Conservation (phyloP, 2,113 vertebrate genomes). For the Machaerirhynchus nigripectus region DNA sequence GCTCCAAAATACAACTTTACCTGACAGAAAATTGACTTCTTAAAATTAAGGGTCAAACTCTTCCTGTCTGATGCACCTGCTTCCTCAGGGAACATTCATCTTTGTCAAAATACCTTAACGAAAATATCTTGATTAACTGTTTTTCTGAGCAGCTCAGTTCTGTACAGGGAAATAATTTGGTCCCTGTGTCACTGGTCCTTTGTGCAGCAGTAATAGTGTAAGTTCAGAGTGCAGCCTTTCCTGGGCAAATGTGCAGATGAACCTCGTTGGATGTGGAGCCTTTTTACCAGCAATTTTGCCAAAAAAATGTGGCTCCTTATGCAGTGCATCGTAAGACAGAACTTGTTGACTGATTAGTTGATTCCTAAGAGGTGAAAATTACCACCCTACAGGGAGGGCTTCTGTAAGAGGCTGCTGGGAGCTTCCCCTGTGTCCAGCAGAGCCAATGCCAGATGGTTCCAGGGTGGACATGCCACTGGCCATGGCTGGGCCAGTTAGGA, state of each 20-base stretch:
- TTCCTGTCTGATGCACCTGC: background rate
- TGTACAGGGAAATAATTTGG: background rate
- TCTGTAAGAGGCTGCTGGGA: background rate
- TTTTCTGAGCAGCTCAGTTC: background rate
- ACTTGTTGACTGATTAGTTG: background rate
- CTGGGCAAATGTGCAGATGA: background rate
- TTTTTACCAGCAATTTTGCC: background rate
- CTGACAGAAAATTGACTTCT: background rate
- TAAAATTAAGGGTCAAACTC: background rate
- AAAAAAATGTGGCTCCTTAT: background rate
- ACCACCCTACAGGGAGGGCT: background rate
- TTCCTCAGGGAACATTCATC: background rate
- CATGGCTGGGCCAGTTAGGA: background rate
- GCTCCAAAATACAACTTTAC: background rate
- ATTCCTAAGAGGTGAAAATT: background rate
- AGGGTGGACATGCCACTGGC: background rate
- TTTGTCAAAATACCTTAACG: background rate
- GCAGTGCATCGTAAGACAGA: background rate
- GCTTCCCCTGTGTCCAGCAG: background rate
- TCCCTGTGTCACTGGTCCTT: background rate
- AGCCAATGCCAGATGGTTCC: background rate
- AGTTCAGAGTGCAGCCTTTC: background rate
- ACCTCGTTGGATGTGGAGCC: background rate
- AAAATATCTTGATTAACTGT: background rate
- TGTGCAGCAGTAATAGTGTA: background rate